Base-by-base conservation (phyloP, 2,888 invertebrate genomes). In the Agriotes lineatus region DNA sequence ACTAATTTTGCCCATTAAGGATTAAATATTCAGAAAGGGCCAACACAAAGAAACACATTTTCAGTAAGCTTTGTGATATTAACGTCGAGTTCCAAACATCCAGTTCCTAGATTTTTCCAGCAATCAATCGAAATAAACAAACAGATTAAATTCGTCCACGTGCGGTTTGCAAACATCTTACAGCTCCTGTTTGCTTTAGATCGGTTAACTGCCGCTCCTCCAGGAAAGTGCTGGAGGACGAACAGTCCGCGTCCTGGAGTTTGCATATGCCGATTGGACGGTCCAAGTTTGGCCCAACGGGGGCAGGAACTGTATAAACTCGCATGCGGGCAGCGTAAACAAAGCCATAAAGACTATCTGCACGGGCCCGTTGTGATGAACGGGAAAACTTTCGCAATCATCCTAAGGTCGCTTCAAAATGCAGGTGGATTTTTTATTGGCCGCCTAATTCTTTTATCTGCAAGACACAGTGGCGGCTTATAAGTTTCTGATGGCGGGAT, bases 281-380 rank as follows among this genome's bases (percentile, higher is more conserved):
- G 52, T 19, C 62, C 72, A 25, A 70, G 65, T 59, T 69, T 70
- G 48, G 45, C 50, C 54, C 64, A 76, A 77, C 76, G 72, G 74
- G 77, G 75, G 79, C 76, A 67, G 74, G 78, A 62, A 78, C 79
- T 80, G 77, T 77, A 78, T 79, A 80, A 80, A 79, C 79, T 80
- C 79, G 77, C 79, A 80, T 81, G 80, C 78, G 77, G 69, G 69
- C 58, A 71, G 67, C 79, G 82, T 82, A 83, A 83, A 83, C 83
- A 83, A 82, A 83, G 81, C 82, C 76, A 83, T 83, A 83, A 83
- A 83, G 82, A 82, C 80, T 79, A 76, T 74, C 76, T 74, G 73
- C 75, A 73, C 71, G 72, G 75, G 72, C 73, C 79, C 76, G 80
- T 79, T 77, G 79, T 79, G 78, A 81, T 75, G 77, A 80, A 82